These are phyloP conservation scores for Holocentrus rufus DNA, from an alignment of 2,797 vertebrate species.

Conservation along the genomic window DNA sequence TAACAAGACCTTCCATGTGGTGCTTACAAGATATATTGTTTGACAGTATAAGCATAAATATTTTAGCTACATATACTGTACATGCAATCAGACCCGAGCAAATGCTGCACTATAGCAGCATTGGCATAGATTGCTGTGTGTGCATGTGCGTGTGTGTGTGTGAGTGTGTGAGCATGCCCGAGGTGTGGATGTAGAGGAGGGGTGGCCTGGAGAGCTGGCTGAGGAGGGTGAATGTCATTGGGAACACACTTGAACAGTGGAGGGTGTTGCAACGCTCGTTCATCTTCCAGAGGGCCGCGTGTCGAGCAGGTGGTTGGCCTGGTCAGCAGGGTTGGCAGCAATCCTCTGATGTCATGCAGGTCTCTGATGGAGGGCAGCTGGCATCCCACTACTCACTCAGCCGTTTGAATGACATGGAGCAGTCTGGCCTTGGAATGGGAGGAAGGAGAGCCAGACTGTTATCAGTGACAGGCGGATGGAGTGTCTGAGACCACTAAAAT, in stretches of 20 bases:
- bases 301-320: conserved; percentile 28
- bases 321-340: conserved; percentile 10
- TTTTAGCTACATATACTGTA: no score
- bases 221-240: no score
- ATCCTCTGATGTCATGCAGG: conserved; percentile 31
- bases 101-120: no score
- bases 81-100: no score
- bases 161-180: no score
- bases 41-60: no score
- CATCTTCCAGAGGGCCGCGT: conserved; percentile 12
- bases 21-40: not conserved
- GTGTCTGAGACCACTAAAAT: no score
- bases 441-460: not conserved
- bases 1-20: not conserved
- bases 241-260: not conserved
- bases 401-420: conserved; percentile 5
- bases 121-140: no score
- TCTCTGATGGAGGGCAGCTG: conserved; percentile 45
- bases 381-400: conserved; percentile 24
- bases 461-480: conserved; percentile 11
- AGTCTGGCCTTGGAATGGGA: no score
- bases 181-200: no score
- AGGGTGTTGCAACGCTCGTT: conserved; percentile 22
- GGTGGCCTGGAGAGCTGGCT: no score
- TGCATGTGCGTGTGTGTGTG: no score